Percentiles rank a stretch among this genome's conserved stretches.
These are phyloP conservation scores for Cryptus viduatorius DNA, from an alignment of 2,888 invertebrate genomes.

Conservation along the genomic window DNA sequence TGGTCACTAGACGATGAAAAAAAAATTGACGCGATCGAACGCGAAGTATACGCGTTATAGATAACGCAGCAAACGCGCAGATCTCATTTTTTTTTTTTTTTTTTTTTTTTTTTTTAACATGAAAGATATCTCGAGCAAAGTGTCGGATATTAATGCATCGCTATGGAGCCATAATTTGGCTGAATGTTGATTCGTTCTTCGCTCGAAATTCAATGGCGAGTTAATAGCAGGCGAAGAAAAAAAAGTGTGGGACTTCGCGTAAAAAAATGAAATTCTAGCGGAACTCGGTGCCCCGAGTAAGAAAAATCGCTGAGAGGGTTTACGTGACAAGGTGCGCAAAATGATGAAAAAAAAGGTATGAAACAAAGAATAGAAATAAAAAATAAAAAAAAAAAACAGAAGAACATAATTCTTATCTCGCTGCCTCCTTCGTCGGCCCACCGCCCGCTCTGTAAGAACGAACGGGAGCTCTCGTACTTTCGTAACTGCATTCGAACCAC, in stretches of 20 bases:
- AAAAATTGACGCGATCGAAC: constrained; percentile 37
- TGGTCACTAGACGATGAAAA: constrained; percentile 1
- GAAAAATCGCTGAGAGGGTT: constrained; percentile 3
- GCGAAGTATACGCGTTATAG: constrained; percentile 34
- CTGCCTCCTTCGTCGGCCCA: constrained; percentile 7
- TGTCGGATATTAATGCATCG: constrained; percentile 16
- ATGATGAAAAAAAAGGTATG: constrained; percentile 67
- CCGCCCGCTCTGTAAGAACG: constrained; percentile 10
- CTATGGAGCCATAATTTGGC: neutral
- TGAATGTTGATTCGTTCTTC: neutral
- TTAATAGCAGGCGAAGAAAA: neutral
- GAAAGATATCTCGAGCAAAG: constrained; percentile 21
- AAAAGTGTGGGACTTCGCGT: neutral
- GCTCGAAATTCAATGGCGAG: neutral
- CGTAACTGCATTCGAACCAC: neutral
- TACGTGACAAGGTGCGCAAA: constrained; percentile 19
- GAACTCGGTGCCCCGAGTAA: neutral
- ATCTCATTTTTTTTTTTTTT: neutral
- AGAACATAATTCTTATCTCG: constrained; percentile 72
- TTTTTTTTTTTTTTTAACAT: constrained; percentile 1
- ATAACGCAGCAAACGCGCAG: constrained; percentile 16
- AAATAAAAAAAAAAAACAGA: constrained; percentile 69
- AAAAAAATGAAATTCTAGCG: constrained; percentile 9
- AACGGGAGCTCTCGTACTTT: no score
- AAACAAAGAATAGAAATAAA: constrained; percentile 74